Evolutionary conservation across 2,888 invertebrate genomes (phyloP).

Genomic region (Anodontia alba): DNA sequence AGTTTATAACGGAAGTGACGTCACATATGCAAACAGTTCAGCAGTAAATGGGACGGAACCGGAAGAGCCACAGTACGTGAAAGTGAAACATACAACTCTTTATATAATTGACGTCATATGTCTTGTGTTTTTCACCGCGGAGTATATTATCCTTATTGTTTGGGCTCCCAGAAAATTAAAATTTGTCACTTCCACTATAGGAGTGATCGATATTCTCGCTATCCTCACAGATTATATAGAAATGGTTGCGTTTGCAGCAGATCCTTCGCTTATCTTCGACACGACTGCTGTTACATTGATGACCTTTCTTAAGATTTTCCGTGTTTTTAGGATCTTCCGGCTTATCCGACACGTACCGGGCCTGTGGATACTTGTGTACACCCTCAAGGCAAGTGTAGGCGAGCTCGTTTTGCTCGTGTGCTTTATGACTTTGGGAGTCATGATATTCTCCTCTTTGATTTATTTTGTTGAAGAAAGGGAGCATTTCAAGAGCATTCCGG

Average conservation of each 20-base stretch:
- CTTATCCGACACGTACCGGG: slow-evolving; percentile 78
- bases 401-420: slow-evolving; percentile 79
- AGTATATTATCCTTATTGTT: slow-evolving; percentile 54
- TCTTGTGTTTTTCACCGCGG: slow-evolving; percentile 57
- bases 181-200: slow-evolving; percentile 50
- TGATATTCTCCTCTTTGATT: slow-evolving; percentile 80
- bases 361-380: slow-evolving; percentile 80
- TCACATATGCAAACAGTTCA: neutral
- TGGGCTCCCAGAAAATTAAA: slow-evolving; percentile 52
- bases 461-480: slow-evolving; percentile 77
- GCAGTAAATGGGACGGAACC: neutral
- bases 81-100: slow-evolving; percentile 56
- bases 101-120: slow-evolving; percentile 58
- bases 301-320: slow-evolving; percentile 71
- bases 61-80: neutral
- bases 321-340: slow-evolving; percentile 78
- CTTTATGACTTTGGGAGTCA: slow-evolving; percentile 79
- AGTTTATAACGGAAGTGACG: neutral
- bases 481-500: slow-evolving; percentile 75
- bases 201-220: slow-evolving; percentile 66
- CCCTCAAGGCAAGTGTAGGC: slow-evolving; percentile 77
- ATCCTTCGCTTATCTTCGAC: slow-evolving; percentile 48
- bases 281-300: slow-evolving; percentile 65
- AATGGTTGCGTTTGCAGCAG: slow-evolving; percentile 60
- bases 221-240: slow-evolving; percentile 77